These are phyloP conservation scores for Drosophila cognata DNA, from an alignment of 2,888 invertebrate species.

Conservation along the genomic window DNA sequence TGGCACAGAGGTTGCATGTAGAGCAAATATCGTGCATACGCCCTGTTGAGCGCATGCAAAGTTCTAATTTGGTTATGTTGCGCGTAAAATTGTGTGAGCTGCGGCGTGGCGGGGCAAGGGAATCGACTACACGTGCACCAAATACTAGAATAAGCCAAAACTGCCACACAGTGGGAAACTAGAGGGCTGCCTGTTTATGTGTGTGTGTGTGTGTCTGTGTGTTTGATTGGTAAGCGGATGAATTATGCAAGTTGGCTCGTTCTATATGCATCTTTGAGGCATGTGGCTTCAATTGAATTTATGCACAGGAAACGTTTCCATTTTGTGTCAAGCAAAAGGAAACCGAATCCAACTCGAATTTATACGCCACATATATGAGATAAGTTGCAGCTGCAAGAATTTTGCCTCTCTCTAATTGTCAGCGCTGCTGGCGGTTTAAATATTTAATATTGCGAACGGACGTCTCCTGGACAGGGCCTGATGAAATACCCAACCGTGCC, in stretches of 20 bases:
- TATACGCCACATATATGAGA: constrained; percentile 23
- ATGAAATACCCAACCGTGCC: constrained; percentile 58
- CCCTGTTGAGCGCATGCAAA: constrained; percentile 38
- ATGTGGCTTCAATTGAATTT: constrained; percentile 53
- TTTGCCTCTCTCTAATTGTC: constrained; percentile 47
- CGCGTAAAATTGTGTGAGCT: not conserved
- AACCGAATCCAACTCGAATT: constrained; percentile 25
- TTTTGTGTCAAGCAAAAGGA: constrained; percentile 24
- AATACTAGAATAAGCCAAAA: constrained; percentile 14
- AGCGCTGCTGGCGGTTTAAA: constrained; percentile 39
- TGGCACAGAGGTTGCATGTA: not conserved
- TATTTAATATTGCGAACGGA: constrained; percentile 49
- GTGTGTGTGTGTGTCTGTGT: not conserved
- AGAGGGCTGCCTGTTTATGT: not conserved
- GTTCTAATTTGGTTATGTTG: constrained; percentile 57
- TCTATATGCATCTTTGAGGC: constrained; percentile 18
- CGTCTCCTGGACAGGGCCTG: constrained; percentile 31
- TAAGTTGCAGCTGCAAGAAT: constrained; percentile 31
- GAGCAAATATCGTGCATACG: constrained; percentile 53
- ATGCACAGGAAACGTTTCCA: constrained; percentile 44
- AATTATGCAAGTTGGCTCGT: constrained; percentile 48
- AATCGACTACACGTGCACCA: constrained; percentile 29
- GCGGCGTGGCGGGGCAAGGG: not conserved
- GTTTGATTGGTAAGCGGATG: constrained; percentile 38
- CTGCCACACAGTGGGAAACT: not conserved